Evolutionary conservation across 2,888 invertebrate species (phyloP).

Genomic region (Eumacrocentrus americanus): DNA sequence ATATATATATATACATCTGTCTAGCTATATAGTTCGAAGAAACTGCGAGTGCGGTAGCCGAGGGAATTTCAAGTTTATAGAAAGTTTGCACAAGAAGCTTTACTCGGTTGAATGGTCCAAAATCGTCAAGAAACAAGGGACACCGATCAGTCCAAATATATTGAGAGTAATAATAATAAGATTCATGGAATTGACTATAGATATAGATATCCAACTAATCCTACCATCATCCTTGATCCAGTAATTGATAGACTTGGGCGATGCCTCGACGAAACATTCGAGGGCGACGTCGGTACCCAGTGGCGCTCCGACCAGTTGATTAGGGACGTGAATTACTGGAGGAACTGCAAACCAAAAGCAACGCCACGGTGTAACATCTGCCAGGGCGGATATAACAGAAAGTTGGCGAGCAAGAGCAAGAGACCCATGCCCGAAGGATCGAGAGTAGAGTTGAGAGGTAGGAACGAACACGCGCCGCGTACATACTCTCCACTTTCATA

Average conservation of each 20-base stretch:
- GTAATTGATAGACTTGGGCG: slow-evolving; percentile 88
- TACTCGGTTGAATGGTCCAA: slow-evolving; percentile 18
- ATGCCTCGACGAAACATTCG: slow-evolving; percentile 90
- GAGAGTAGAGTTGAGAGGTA: slow-evolving; percentile 3
- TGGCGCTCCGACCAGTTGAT: slow-evolving; percentile 89
- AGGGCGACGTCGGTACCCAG: slow-evolving; percentile 84
- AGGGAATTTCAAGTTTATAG: slow-evolving; percentile 26
- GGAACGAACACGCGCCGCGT: background rate
- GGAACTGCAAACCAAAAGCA: too few species aligned
- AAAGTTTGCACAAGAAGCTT: slow-evolving; percentile 22
- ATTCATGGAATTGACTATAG: background rate
- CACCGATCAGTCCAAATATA: slow-evolving; percentile 7
- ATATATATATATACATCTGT: background rate
- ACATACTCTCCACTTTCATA: background rate
- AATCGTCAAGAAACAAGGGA: slow-evolving; percentile 9
- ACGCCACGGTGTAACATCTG: slow-evolving; percentile 5
- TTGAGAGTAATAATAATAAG: background rate
- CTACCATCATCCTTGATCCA: slow-evolving; percentile 87
- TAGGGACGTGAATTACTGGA: slow-evolving; percentile 89
- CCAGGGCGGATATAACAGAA: slow-evolving; percentile 2
- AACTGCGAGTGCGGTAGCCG: slow-evolving; percentile 16
- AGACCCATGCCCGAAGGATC: background rate
- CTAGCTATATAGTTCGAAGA: background rate
- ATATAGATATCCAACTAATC: background rate
- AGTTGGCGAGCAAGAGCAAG: background rate